These are phyloP conservation scores for Melieria omissa DNA, from an alignment of 2,888 invertebrate species.

Conservation along the genomic window DNA sequence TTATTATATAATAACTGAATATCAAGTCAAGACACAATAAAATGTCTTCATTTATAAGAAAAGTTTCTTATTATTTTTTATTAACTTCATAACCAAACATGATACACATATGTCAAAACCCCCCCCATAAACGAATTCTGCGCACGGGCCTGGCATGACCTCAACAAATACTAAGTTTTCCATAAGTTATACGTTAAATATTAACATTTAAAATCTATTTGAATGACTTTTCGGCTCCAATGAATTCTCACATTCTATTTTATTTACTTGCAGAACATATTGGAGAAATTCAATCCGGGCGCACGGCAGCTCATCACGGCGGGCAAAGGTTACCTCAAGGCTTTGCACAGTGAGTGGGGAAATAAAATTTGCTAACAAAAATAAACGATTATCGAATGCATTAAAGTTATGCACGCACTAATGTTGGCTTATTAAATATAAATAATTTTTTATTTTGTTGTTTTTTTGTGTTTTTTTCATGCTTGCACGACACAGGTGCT, in stretches of 20 bases:
- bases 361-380: slow-evolving; percentile 35
- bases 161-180: no score
- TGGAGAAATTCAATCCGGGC: slow-evolving; percentile 96
- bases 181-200: no score
- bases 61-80: no score
- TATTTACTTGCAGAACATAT: slow-evolving; percentile 85
- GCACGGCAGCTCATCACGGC: slow-evolving; percentile 93
- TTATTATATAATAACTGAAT: no score
- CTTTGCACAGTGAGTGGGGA: slow-evolving; percentile 85
- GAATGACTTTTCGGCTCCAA: background rate
- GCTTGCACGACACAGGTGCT: slow-evolving; percentile 73
- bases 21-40: no score
- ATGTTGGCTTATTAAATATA: background rate
- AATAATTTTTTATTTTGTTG: slow-evolving; percentile 47
- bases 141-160: background rate
- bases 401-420: slow-evolving; percentile 7
- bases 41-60: no score
- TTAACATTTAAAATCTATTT: background rate
- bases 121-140: no score
- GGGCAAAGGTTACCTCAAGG: slow-evolving; percentile 93
- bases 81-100: no score
- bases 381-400: slow-evolving; percentile 32
- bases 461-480: slow-evolving; percentile 27
- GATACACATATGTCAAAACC: no score
- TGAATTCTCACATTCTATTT: slow-evolving; percentile 40